Base-by-base conservation (phyloP, 2,113 vertebrate species). In the Centropus bengalensis region DNA sequence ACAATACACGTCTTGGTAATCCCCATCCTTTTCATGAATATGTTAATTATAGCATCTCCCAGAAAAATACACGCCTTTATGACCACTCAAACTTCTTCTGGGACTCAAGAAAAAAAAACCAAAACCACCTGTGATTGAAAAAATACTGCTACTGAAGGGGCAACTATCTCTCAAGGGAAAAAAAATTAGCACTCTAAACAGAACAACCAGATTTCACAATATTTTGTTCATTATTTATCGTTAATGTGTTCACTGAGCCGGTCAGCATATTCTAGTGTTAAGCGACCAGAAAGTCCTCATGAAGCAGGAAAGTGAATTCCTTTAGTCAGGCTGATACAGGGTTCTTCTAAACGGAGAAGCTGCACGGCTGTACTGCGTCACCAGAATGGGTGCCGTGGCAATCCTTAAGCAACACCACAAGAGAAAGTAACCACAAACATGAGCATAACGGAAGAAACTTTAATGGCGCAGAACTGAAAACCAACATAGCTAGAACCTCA, bases 361-460 rank as follows among this genome's bases (percentile, higher is more conserved):
- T 67, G 21, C 23, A 36, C 32, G 20, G 30, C 38, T 76, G 10
- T 32, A 13, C 42, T 38, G 24, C 11, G 6, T 12, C 2, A 2
- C 60, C 5, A 1, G 49, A 71, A 7, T 1, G 22, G 10, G 21
- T 49, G 51, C 36, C 33, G 66, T 0, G 0, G n/a, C 70, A 79
- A 58, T 56, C 45, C 40, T 82, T 54, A 58, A 0, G 0, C 45
- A 69, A 74, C 24, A 58, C 47, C 52, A 67, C 38, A 54, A 40
- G 36, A 60, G 32, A 54, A 91, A 58, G 24, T n/a, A 82, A 85
- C 54, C 67, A 85, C 27, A 76, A 84, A 66, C 3, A 8, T 2
- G 8, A 76, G 17, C 6, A 9, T n/a, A 64, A 69, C 0, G 1
- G 44, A 49, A 85, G 14, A 32, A 80, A 40, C 14, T 36, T 38